Base-by-base conservation (phyloP, 2,888 invertebrate genomes). In the Leuctra nigra region DNA sequence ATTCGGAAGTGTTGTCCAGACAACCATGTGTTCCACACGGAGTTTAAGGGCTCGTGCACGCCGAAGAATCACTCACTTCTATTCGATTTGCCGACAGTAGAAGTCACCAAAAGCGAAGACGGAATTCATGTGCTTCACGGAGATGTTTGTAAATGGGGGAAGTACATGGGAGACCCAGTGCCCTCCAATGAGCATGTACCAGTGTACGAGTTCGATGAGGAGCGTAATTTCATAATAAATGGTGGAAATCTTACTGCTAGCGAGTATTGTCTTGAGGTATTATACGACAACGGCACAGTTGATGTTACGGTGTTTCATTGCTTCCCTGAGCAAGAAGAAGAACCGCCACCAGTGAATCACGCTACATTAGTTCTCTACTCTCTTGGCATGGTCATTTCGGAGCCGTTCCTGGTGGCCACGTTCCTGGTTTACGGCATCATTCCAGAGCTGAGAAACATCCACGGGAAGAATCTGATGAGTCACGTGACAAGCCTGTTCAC, bases 1-100 rank as follows among this genome's bases (percentile, higher is more conserved):
- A 63, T 73, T 2, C 68, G 72, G 35, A 66, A 72, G 13, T 73
- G 73, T 57, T 74, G 73, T 58, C 69, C 68, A 0, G 54, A 54
- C 23, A 33, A 11, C 1, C 33, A 33, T 23, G 22, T 38, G 2
- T 44, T 13, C 23, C 4, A 20, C n/a, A 4, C 18, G 3, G 16
- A 4, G 41, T 6, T 7, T 4, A n/a, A 2, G 2, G 16, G 2
- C 2, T 2, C 4, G 23, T 44, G 44, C n/a, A 11, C 2, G n/a
- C n/a, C 20, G 4, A 44, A 4, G 23, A 3, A 23, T 11, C 44
- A 44, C n/a, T 23, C 44, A 6, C 9, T 20, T 3, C 23, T 44
- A 4, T 23, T 9, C n/a, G 22, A 20, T 1, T 23, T 44, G 44
- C 6, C 44, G 20, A 44, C 20, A 4, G 44, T 44, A 11, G 23